These are phyloP conservation scores for Pocillopora verrucosa DNA, from an alignment of 64 coral and sea anemone genomes.

Conservation along the genomic window DNA sequence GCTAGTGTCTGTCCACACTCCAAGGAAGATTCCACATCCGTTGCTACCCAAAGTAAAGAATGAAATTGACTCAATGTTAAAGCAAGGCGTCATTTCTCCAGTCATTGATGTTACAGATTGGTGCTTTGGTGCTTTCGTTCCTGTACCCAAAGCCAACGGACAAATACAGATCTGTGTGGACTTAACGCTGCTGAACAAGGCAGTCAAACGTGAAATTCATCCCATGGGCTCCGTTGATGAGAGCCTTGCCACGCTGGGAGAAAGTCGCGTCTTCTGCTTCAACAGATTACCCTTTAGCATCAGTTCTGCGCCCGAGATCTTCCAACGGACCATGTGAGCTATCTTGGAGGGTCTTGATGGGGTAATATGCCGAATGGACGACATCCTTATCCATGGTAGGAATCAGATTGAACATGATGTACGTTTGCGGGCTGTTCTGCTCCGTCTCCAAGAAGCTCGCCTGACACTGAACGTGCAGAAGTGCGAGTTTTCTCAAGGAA, in stretches of 20 bases:
- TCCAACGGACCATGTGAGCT: constrained; percentile 9
- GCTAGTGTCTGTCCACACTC: constrained; percentile 35
- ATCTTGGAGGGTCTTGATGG: constrained; percentile 25
- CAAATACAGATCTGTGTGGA: constrained; percentile 24
- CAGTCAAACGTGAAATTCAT: constrained; percentile 28
- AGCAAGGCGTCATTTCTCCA: constrained; percentile 38
- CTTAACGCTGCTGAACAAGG: constrained; percentile 36
- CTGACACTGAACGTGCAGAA: constrained; percentile 17
- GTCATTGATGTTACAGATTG: constrained; percentile 35
- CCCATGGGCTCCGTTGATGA: not conserved
- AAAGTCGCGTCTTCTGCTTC: not conserved
- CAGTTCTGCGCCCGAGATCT: not conserved
- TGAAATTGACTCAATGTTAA: constrained; percentile 21
- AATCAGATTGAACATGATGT: constrained; percentile 1
- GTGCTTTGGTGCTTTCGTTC: constrained; percentile 24
- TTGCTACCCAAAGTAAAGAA: constrained; percentile 37
- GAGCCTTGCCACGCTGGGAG: too few relatives aligned
- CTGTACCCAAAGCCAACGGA: constrained; percentile 39
- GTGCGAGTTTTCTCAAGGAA: constrained; percentile 18
- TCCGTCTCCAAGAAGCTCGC: not conserved
- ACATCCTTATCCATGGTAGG: constrained; percentile 23
- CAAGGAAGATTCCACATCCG: constrained; percentile 27
- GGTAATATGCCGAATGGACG: constrained; percentile 7
- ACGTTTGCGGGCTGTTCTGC: not conserved
- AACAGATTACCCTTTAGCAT: constrained; percentile 32